These are phyloP conservation scores for Caranx melampygus DNA, from an alignment of 2,113 vertebrate genomes.

Conservation along the genomic window DNA sequence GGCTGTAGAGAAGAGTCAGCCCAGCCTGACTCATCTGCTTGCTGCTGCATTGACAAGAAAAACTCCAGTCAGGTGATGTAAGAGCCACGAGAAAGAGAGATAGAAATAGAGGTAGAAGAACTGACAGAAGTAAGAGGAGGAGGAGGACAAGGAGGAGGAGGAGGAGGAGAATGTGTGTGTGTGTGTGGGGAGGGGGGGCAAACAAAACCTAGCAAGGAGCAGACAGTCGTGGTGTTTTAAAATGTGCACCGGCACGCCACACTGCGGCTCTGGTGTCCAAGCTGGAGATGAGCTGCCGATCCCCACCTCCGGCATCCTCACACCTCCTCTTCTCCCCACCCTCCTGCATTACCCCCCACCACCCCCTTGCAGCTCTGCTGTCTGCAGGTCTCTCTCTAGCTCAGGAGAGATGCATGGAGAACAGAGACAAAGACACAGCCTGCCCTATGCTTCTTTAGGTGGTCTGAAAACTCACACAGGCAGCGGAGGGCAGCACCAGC, in stretches of 20 bases:
- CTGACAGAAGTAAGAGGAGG: slow-evolving; percentile 53
- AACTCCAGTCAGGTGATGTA: slow-evolving; percentile 81
- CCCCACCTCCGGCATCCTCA: slow-evolving; percentile 49
- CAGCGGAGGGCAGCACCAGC: slow-evolving; percentile 30
- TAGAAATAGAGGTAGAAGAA: slow-evolving; percentile 44
- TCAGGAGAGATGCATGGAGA: slow-evolving; percentile 42
- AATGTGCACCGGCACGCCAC: slow-evolving; percentile 86
- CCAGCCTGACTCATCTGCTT: slow-evolving; percentile 83
- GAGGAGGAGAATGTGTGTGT: slow-evolving; percentile 12
- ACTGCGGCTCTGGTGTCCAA: slow-evolving; percentile 81
- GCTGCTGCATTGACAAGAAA: slow-evolving; percentile 80
- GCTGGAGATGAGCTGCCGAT: slow-evolving; percentile 69
- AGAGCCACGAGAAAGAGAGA: slow-evolving; percentile 62
- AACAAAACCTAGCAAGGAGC: slow-evolving; percentile 61
- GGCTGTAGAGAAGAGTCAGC: slow-evolving; percentile 68
- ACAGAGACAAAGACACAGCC: slow-evolving; percentile 53
- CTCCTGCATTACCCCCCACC: neutral
- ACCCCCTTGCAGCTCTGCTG: slow-evolving; percentile 48
- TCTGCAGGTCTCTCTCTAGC: slow-evolving; percentile 55
- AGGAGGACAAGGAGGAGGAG: slow-evolving; percentile 17
- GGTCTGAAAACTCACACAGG: slow-evolving; percentile 40
- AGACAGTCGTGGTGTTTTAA: slow-evolving; percentile 75
- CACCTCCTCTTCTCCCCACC: slow-evolving; percentile 18
- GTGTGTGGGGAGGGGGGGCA: slow-evolving; percentile 35
- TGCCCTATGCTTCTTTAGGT: slow-evolving; percentile 54